phyloP scores from a whole-genome alignment of 2,888 invertebrate genomes.

The Rhodophaea formosa region DNA sequence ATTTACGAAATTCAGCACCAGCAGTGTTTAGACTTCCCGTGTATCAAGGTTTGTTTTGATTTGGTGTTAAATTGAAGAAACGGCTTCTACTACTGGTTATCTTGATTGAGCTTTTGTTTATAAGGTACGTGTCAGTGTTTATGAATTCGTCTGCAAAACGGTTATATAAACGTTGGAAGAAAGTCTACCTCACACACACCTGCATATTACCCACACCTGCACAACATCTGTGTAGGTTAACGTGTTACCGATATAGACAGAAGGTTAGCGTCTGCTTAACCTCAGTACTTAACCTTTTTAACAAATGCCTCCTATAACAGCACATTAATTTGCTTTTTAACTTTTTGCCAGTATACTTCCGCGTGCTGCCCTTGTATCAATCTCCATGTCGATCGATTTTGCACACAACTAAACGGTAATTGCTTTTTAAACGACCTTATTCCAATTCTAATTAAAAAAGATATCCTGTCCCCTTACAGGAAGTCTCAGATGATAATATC shows the following conservation, averaged over 20 bases:
- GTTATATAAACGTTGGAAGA: constrained; percentile 50
- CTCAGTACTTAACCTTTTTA: constrained; percentile 36
- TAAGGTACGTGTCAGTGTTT: constrained; percentile 43
- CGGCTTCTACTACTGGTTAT: constrained; percentile 23
- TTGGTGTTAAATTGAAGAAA: constrained; percentile 4
- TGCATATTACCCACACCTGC: constrained; percentile 38
- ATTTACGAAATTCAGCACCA: constrained; percentile 7
- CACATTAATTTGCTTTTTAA: constrained; percentile 37
- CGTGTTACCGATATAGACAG: constrained; percentile 55
- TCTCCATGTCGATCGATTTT: not conserved
- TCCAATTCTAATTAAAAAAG: too few species aligned
- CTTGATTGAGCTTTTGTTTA: constrained; percentile 46
- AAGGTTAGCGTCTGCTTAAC: constrained; percentile 54
- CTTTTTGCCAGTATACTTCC: constrained; percentile 38
- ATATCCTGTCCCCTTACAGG: too few species aligned
- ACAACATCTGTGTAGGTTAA: constrained; percentile 48
- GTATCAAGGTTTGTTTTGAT: constrained; percentile 15
- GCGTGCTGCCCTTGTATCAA: constrained; percentile 4
- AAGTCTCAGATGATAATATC: too few species aligned
- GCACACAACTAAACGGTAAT: not conserved
- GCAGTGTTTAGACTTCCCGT: constrained; percentile 9
- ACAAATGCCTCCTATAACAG: constrained; percentile 23
- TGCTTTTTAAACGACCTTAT: too few species aligned
- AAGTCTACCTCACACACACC: constrained; percentile 40
- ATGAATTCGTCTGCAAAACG: constrained; percentile 38